Base-by-base conservation (phyloP, 2,113 vertebrate genomes). In the Mixornis gularis region DNA sequence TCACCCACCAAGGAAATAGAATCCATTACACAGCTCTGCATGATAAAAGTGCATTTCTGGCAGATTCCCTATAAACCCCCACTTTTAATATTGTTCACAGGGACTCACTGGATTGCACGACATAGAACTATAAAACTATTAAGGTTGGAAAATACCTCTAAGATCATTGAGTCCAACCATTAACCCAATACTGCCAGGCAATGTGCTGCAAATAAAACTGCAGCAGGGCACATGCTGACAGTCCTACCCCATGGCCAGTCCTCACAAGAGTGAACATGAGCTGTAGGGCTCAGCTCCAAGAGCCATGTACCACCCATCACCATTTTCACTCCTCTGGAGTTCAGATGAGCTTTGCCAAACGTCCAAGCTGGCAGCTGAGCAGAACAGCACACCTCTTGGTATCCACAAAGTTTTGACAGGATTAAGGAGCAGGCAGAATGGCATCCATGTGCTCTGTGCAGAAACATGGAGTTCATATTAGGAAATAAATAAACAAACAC, bases 41-140 rank as follows among this genome's bases (percentile, higher is more conserved):
- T 26, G 96, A 95, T 64, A 98, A 97, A 82, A 97, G 96, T 3
- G 76, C 63, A 4, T 74, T 98, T 70, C 95, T 97, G 49, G 59
- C 88, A 6, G 97, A 97, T 20, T 79, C 94, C 51, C 80, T 96
- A 55, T 98, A 96, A 97, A 79, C 25, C 22, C 32, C 34, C 22
- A 0, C 19, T 68, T 81, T 56, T 29, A 72, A 32, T 74, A 71
- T 34, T 4, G 0, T 32, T 55, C 49, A 49, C 56, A 76, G 66
- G 89, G 68, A 81, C 3, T 6, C 51, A 44, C 30, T 10, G 34
- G 79, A 79, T 89, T 83, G 87, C 63, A 48, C 3, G 0, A 69
- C 34, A 32, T 9, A 55, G 55, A 82, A 55, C 5, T 41, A 69
- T 69, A 62, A 69, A 89, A 55, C 52, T 41, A 69, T 69, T 55